phyloP scores from a whole-genome alignment of 2,113 vertebrate genomes.

The Bufo gargarizans region DNA sequence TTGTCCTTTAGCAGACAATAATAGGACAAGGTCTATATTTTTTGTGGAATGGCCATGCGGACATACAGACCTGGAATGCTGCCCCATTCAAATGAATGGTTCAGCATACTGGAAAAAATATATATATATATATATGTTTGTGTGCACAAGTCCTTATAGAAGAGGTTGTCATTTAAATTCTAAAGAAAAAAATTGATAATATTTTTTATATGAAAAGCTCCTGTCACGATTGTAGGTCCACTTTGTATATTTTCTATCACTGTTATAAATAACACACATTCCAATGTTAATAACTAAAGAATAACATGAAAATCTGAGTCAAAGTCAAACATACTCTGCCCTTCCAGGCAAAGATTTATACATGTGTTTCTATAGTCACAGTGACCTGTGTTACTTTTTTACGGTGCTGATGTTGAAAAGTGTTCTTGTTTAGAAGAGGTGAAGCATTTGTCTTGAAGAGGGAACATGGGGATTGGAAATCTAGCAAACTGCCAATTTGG shows the following conservation, averaged over 20 bases:
- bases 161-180: no score
- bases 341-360: conserved; percentile 33
- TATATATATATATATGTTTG: no score
- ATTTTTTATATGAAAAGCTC: no score
- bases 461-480: background rate
- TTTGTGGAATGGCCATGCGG: no score
- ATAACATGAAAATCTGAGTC: background rate
- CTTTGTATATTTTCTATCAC: background rate
- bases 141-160: no score
- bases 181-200: no score
- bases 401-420: conserved; percentile 11
- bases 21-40: no score
- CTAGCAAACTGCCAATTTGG: background rate
- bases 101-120: no score
- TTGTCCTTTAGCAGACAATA: no score
- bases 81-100: no score
- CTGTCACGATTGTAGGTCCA: background rate
- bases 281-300: background rate
- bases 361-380: conserved; percentile 22
- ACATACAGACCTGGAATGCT: no score
- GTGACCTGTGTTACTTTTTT: conserved; percentile 23
- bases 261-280: background rate
- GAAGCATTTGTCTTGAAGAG: conserved; percentile 35
- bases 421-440: conserved; percentile 31
- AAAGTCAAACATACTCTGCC: conserved; percentile 8